phyloP scores from a whole-genome alignment of 2,113 vertebrate genomes.

The Stegastes partitus region DNA sequence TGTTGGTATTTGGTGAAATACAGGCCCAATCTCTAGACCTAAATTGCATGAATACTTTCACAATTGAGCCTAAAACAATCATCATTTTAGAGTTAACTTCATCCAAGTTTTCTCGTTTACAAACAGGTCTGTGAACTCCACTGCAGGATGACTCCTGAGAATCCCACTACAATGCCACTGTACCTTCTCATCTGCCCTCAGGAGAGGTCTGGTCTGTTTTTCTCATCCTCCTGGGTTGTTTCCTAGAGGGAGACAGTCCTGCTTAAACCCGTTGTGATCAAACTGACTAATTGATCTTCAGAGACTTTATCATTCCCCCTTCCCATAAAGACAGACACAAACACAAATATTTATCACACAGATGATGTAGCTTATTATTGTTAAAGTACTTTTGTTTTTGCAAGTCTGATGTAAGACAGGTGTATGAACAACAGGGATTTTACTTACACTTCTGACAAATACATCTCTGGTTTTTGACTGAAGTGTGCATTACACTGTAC shows the following conservation, averaged over 20 bases:
- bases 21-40: not conserved
- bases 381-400: constrained; percentile 12
- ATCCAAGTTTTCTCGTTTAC: constrained; percentile 12
- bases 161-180: constrained; percentile 3
- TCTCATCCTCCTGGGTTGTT: constrained; percentile 2
- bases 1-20: no score
- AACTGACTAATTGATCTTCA: constrained; percentile 69
- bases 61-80: not conserved
- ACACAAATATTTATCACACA: constrained; percentile 48
- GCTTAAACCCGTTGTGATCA: constrained; percentile 37
- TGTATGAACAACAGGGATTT: no score
- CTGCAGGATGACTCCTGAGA: constrained; percentile 9
- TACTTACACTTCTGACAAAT: no score
- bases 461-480: no score
- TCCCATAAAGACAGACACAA: not conserved
- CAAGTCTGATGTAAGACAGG: not conserved
- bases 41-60: not conserved
- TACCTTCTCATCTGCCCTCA: not conserved
- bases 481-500: no score
- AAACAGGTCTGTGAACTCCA: constrained; percentile 25
- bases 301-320: constrained; percentile 9
- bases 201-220: constrained; percentile 49
- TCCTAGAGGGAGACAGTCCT: constrained; percentile 33
- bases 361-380: constrained; percentile 12
- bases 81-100: not conserved